These are phyloP conservation scores for Dione juno DNA, from an alignment of 2,888 invertebrate species.

Conservation along the genomic window DNA sequence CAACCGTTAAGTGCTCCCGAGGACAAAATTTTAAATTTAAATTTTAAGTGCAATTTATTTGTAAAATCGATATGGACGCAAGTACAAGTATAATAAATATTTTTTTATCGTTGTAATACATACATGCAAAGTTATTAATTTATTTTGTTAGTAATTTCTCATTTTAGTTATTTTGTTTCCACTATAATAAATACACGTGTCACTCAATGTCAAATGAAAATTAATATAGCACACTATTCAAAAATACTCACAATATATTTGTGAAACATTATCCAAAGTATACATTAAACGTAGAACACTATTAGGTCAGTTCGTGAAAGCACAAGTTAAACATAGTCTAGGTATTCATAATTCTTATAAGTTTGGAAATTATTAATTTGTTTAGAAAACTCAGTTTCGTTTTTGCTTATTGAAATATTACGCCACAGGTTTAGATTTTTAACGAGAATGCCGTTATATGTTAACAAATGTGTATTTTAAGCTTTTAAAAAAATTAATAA, in stretches of 20 bases:
- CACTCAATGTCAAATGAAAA: background rate
- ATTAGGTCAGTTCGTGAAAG: constrained; percentile 18
- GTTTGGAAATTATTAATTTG: constrained; percentile 12
- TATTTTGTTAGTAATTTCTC: no score
- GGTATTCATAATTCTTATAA: constrained; percentile 21
- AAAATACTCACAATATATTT: constrained; percentile 3
- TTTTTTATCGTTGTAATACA: no score
- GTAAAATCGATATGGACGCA: no score
- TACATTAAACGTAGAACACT: constrained; percentile 18
- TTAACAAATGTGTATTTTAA: background rate
- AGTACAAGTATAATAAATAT: no score
- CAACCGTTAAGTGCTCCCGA: background rate
- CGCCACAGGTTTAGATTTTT: background rate
- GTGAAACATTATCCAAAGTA: constrained; percentile 20
- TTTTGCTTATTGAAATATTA: constrained; percentile 5
- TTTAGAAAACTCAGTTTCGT: background rate
- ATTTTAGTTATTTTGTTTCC: no score
- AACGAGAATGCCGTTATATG: background rate
- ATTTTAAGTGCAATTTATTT: background rate
- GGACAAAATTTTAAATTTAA: background rate
- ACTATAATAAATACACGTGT: no score
- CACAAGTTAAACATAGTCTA: constrained; percentile 5
- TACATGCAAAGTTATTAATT: no score
- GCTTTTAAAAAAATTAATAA: background rate
- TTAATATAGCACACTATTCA: background rate